Evolutionary conservation across 2,113 vertebrate species (phyloP), one percentile per base, ranked within the genome.

Genomic region (Ardeotis arabs): DNA sequence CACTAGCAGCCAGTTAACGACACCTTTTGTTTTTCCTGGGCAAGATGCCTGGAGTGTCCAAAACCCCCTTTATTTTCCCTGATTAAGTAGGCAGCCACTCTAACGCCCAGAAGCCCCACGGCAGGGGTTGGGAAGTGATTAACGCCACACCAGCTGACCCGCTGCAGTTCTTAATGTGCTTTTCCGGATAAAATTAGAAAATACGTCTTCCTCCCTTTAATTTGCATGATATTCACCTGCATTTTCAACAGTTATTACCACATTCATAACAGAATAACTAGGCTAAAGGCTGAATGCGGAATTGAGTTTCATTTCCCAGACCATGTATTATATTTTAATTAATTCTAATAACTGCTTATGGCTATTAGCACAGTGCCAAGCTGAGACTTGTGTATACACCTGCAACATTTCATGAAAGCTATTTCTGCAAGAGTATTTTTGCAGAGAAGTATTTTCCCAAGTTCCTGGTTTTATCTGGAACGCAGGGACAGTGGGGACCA

Each of bases 141-240:
- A 87, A 87, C 89, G 29, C 82, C 53, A n/a, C 33, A 49, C 28
- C 88, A 87, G 88, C 78, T 93, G 95, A 93, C 92, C 91, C 2
- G 9, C 83, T 89, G 59, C 83, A 72, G 33, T 20, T 62, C 69
- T 89, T 76, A 66, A 63, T 29, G 73, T 77, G 79, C 50, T 94
- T 73, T 87, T 59, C 59, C 83, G 87, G 90, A 92, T 83, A 93
- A 95, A 93, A 92, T 89, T 84, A 87, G 92, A 91, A 94, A 91
- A 87, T 63, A 68, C 44, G 90, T 95, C n/a, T 90, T 86, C 67
- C n/a, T 88, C 75, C 68, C 82, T 91, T 95, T 83, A 45, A 93
- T 92, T 75, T 94, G 68, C 82, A 85, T 62, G 64, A 93, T 72
- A 75, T 25, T 85, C 79, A 95, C 93, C 94, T 95, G 93, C 90